Evolutionary conservation across 2,888 invertebrate species (phyloP), one percentile per base, ranked within the genome.

Genomic region (Rutpela maculata): DNA sequence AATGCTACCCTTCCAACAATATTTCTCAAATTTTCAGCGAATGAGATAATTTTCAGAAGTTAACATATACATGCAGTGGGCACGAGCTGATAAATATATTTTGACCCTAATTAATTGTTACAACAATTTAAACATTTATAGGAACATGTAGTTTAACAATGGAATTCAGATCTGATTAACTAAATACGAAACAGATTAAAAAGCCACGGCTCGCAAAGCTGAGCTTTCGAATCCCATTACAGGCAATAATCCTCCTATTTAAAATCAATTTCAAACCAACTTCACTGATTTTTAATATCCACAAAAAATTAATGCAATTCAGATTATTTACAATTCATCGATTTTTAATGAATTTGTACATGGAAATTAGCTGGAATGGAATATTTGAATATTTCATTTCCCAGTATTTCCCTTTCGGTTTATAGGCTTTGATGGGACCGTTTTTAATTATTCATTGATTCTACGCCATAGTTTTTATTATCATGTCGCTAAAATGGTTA

Each of bases 261-360:
- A 85, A 88, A 88, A 88, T 88, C 88, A 88, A 88, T 88, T 88
- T 83, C 83, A 82, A 82, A 83, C 78, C 81, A 81, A 84, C 83
- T 82, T 83, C 83, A 80, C 84, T 85, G 87, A 87, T 87, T 87
- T 88, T 88, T 86, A 85, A 85, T 86, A 86, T 86, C 83, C 84
- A 79, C 81, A 83, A 83, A 84, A 84, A 84, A 85, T 83, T 82
- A 83, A 82, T 82, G 81, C 82, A 78, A 79, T 79, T 76, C 75
- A 74, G 81, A 76, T 82, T 83, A 83, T 84, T 85, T 84, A 79
- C 82, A 82, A 82, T 84, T 83, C 83, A 83, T 80, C 81, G 83
- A 83, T 83, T 83, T 83, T 80, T 78, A 83, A 81, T 81, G 79
- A 79, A 83, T 62, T 65, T 59, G 62, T 19, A 55, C 65, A n/a